phyloP scores from a whole-genome alignment of 2,888 invertebrate species.

The Cryptops parisi region DNA sequence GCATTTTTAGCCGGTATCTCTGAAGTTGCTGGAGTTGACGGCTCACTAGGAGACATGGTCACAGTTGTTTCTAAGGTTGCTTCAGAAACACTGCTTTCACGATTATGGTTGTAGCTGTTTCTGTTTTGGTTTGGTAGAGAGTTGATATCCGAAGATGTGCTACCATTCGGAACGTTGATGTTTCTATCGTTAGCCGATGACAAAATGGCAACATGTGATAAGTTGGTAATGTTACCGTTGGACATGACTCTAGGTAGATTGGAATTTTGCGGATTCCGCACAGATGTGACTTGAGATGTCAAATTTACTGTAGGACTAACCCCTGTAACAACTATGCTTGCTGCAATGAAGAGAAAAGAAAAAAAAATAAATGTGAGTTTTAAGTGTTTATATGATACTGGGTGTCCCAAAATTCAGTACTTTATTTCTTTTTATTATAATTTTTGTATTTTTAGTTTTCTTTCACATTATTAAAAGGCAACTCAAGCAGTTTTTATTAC shows the following conservation, averaged over 20 bases:
- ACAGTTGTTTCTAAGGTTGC: slow-evolving; percentile 46
- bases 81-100: slow-evolving; percentile 31
- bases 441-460: background rate
- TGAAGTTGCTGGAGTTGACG: slow-evolving; percentile 22
- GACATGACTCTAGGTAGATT: background rate
- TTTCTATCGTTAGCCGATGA: too few species aligned
- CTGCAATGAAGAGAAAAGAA: slow-evolving; percentile 24
- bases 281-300: slow-evolving; percentile 23
- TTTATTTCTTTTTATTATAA: too few species aligned
- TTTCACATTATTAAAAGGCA: too few species aligned
- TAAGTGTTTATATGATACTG: too few species aligned
- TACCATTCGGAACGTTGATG: slow-evolving; percentile 1
- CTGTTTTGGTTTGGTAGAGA: slow-evolving; percentile 3
- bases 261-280: slow-evolving; percentile 3
- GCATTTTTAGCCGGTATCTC: background rate
- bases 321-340: slow-evolving; percentile 33
- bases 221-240: background rate
- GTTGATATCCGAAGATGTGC: background rate
- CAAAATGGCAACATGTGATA: background rate
- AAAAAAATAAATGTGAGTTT: slow-evolving; percentile 4
- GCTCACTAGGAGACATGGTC: slow-evolving; percentile 43
- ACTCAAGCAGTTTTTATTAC: background rate
- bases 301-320: slow-evolving; percentile 40
- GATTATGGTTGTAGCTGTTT: slow-evolving; percentile 8
- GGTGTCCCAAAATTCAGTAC: too few species aligned